These are phyloP conservation scores for Apodemia zela DNA, from an alignment of 2,888 invertebrate genomes.

Conservation along the genomic window DNA sequence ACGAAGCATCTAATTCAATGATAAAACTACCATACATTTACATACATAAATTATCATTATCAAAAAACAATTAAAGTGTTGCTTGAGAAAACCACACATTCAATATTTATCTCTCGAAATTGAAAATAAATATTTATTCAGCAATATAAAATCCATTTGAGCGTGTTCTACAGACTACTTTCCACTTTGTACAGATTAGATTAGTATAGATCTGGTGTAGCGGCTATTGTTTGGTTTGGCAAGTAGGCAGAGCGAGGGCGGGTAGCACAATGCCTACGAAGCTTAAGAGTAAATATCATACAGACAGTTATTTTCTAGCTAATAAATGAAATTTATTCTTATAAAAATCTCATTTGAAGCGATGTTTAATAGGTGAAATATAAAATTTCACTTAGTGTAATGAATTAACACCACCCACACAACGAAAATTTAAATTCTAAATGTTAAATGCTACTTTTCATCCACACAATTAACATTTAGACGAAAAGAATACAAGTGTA, in stretches of 20 bases:
- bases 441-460: too few relatives aligned
- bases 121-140: background rate
- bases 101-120: background rate
- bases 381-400: too few relatives aligned
- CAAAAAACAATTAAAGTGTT: background rate
- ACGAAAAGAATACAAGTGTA: too few relatives aligned
- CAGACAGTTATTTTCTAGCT: conserved; percentile 25
- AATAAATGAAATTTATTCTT: too few relatives aligned
- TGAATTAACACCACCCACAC: too few relatives aligned
- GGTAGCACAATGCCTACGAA: background rate
- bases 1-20: too few relatives aligned
- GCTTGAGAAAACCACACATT: background rate
- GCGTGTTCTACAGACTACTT: conserved; percentile 15
- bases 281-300: background rate
- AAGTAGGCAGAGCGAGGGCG: conserved; percentile 34
- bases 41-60: too few relatives aligned
- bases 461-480: too few relatives aligned
- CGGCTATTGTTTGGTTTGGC: conserved; percentile 51
- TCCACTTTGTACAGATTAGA: conserved; percentile 40
- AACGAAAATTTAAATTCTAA: too few relatives aligned
- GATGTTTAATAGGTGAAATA: too few relatives aligned
- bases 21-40: too few relatives aligned
- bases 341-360: too few relatives aligned
- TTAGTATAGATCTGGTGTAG: conserved; percentile 47
- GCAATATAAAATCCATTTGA: conserved; percentile 1